Conservation (phyloP, 1,140 invertebrate genomes). For the Piezodorus guildinii region DNA sequence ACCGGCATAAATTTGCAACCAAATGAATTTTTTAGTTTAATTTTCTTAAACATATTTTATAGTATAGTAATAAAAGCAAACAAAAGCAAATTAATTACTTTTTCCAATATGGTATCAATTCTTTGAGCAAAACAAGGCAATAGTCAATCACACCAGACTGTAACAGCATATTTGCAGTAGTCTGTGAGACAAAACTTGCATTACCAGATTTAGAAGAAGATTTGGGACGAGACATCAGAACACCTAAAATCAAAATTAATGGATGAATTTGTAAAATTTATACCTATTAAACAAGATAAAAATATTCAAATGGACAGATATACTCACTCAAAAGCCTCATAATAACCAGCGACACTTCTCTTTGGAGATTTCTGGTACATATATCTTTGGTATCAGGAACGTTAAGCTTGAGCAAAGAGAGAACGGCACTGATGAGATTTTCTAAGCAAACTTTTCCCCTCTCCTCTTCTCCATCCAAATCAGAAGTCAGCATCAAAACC, state of each 20-base stretch:
- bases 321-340: conserved; percentile 62
- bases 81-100: conserved; percentile 31
- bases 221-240: conserved; percentile 60
- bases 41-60: too few species aligned
- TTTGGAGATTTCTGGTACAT: conserved; percentile 46
- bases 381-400: conserved; percentile 42
- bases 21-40: too few species aligned
- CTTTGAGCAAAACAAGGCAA: conserved; percentile 67
- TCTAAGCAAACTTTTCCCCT: conserved; percentile 65
- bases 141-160: conserved; percentile 69
- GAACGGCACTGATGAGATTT: conserved; percentile 55
- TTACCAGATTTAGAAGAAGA: conserved; percentile 50
- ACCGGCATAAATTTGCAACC: too few species aligned
- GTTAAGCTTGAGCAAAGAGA: conserved; percentile 67
- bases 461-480: conserved; percentile 74
- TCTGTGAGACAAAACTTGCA: conserved; percentile 56
- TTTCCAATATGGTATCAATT: conserved; percentile 75
- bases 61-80: too few species aligned
- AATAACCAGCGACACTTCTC: conserved; percentile 79
- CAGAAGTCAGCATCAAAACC: conserved; percentile 77
- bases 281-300: not conserved
- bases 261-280: too few species aligned
- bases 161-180: conserved; percentile 63
- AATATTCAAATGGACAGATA: not conserved
- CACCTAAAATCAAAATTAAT: conserved; percentile 38